phyloP scores from a whole-genome alignment of 30 jellyfish, hydroid and myxozoan species.

The Turritopsis rubra region DNA sequence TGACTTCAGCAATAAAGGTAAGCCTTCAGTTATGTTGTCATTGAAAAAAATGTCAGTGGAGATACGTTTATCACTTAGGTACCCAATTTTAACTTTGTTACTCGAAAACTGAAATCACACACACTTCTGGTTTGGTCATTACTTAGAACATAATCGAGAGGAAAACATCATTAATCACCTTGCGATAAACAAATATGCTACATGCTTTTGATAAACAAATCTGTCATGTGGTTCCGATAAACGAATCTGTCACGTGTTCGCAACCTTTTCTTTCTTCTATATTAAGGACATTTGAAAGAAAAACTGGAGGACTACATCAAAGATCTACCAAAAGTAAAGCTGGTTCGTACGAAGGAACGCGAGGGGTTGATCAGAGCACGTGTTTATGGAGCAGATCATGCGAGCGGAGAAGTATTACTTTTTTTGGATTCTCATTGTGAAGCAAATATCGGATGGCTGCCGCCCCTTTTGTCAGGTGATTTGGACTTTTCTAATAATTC shows the following conservation, averaged over 20 bases:
- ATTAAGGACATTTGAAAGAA: slow-evolving; percentile 61
- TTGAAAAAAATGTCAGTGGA: no score
- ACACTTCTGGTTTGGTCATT: no score
- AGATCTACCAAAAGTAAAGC: slow-evolving; percentile 58
- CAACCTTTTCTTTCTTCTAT: neutral
- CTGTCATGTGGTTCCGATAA: no score
- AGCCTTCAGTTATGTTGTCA: no score
- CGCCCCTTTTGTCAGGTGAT: slow-evolving; percentile 70
- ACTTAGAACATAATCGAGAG: no score
- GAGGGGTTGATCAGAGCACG: slow-evolving; percentile 98
- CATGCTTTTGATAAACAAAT: no score
- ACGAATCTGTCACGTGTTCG: no score
- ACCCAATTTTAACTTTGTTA: no score
- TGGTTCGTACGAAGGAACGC: slow-evolving; percentile 75
- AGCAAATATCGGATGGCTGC: slow-evolving; percentile 96
- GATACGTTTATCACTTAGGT: neutral
- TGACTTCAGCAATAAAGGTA: slow-evolving; percentile 90
- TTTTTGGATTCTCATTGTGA: slow-evolving; percentile 99
- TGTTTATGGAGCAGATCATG: slow-evolving; percentile 93
- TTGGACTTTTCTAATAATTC: neutral
- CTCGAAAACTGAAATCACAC: no score
- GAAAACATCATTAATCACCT: no score
- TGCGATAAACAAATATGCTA: no score
- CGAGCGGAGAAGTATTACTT: slow-evolving; percentile 85
- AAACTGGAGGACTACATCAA: slow-evolving; percentile 61